Percentiles rank a stretch among this genome's conserved stretches.
phyloP scores from a whole-genome alignment of 2,888 invertebrate genomes.

The Apamea crenata region DNA sequence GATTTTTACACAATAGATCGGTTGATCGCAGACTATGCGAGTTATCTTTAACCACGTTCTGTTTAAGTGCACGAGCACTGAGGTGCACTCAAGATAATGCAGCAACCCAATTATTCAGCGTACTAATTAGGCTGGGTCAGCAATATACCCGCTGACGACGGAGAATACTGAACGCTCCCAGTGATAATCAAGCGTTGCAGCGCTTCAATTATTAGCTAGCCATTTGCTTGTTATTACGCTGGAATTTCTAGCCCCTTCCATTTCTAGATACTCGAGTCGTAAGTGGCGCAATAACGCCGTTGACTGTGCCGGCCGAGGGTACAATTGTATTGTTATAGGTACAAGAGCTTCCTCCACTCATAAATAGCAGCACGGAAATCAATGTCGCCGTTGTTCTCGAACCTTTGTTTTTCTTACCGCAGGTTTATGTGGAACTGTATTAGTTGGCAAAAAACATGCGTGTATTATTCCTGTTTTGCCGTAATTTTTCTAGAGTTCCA shows the following conservation, averaged over 20 bases:
- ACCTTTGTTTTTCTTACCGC: conserved; percentile 60
- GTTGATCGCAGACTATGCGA: not conserved
- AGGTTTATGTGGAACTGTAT: conserved; percentile 19
- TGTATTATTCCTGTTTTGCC: not conserved
- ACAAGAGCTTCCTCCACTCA: conserved; percentile 65
- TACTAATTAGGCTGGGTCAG: conserved; percentile 55
- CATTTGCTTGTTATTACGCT: conserved; percentile 67
- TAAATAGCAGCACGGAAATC: conserved; percentile 68
- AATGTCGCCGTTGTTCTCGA: conserved; percentile 60
- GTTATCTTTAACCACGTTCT: conserved; percentile 16
- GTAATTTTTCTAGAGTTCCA: not conserved
- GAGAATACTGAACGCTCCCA: conserved; percentile 28
- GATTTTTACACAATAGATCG: not conserved
- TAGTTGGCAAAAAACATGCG: conserved; percentile 1
- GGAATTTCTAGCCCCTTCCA: conserved; percentile 63
- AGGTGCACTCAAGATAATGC: conserved; percentile 47
- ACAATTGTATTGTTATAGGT: conserved; percentile 69
- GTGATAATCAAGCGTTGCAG: conserved; percentile 63
- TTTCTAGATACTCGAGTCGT: conserved; percentile 61
- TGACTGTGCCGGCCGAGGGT: conserved; percentile 54
- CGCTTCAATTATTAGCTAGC: conserved; percentile 65
- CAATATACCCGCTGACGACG: conserved; percentile 31
- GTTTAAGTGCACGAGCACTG: conserved; percentile 18
- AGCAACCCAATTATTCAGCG: conserved; percentile 43
- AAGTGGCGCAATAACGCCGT: conserved; percentile 69